These are phyloP conservation scores for Catostomus latipinnis DNA, from an alignment of 2,797 vertebrate genomes.

Conservation along the genomic window DNA sequence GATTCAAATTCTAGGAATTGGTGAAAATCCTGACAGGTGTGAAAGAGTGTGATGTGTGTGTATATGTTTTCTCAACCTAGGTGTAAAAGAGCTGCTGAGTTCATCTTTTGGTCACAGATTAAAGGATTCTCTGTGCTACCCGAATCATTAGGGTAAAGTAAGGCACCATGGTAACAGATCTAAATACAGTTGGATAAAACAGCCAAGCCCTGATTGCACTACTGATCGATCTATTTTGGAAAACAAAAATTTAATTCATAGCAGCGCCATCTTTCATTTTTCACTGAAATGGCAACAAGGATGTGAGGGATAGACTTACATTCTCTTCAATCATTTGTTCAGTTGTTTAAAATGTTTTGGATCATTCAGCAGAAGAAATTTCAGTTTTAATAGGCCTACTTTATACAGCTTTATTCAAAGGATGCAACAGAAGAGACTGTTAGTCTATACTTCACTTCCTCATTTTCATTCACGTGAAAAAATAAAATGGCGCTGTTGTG, in stretches of 20 bases:
- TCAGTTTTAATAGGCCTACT: too few species aligned
- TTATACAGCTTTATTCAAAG: too few species aligned
- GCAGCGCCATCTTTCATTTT: too few species aligned
- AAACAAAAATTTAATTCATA: neutral
- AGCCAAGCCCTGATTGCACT: conserved; percentile 36
- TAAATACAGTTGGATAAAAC: conserved; percentile 40
- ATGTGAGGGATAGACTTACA: too few species aligned
- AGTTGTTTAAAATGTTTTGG: too few species aligned
- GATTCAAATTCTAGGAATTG: neutral
- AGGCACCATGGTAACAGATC: conserved; percentile 37
- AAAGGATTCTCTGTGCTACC: conserved; percentile 9
- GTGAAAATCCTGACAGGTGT: neutral
- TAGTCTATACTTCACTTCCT: too few species aligned
- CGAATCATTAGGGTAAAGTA: conserved; percentile 24
- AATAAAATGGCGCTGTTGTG: neutral
- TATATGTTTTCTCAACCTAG: neutral
- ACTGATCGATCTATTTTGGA: conserved; percentile 26
- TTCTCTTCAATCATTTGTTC: too few species aligned
- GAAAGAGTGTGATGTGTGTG: neutral
- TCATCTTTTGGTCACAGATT: conserved; percentile 17
- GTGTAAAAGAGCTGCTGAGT: neutral
- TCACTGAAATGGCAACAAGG: too few species aligned
- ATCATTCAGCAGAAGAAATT: too few species aligned
- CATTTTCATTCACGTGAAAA: too few species aligned
- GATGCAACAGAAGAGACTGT: too few species aligned